Evolutionary conservation across 2,888 invertebrate genomes (phyloP).

Genomic region (Drosophila mulleri): DNA sequence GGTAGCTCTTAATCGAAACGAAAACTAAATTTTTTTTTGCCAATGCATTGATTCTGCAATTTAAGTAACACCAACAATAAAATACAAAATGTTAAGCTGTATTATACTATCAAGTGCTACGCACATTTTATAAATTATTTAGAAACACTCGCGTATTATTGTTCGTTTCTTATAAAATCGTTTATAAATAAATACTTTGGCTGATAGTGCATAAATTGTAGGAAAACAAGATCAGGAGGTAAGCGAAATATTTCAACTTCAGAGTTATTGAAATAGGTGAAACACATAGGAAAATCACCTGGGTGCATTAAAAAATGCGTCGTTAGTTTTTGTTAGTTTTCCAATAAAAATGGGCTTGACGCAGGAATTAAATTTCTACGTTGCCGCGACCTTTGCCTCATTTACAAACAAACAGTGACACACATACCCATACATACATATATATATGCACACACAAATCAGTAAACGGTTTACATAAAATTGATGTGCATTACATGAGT

Average conservation of each 20-base stretch:
- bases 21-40: slow-evolving; percentile 58
- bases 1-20: slow-evolving; percentile 41
- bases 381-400: slow-evolving; percentile 75
- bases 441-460: slow-evolving; percentile 2
- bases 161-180: slow-evolving; percentile 8
- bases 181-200: slow-evolving; percentile 27
- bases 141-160: slow-evolving; percentile 9
- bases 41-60: slow-evolving; percentile 48
- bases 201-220: slow-evolving; percentile 38
- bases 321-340: slow-evolving; percentile 28
- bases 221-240: slow-evolving; percentile 50
- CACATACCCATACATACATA: slow-evolving; percentile 46
- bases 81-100: slow-evolving; percentile 44
- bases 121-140: slow-evolving; percentile 34
- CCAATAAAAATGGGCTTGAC: slow-evolving; percentile 10
- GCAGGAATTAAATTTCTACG: slow-evolving; percentile 37
- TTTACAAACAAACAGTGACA: slow-evolving; percentile 71
- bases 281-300: slow-evolving; percentile 20
- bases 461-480: slow-evolving; percentile 17
- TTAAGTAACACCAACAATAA: slow-evolving; percentile 35
- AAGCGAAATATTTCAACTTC: slow-evolving; percentile 39
- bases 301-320: slow-evolving; percentile 54
- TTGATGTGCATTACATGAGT: slow-evolving; percentile 47
- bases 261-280: slow-evolving; percentile 42
- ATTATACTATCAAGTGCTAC: slow-evolving; percentile 30